Evolutionary conservation across 2,797 vertebrate genomes (phyloP).

Genomic region (Paramormyrops hopkinsi): DNA sequence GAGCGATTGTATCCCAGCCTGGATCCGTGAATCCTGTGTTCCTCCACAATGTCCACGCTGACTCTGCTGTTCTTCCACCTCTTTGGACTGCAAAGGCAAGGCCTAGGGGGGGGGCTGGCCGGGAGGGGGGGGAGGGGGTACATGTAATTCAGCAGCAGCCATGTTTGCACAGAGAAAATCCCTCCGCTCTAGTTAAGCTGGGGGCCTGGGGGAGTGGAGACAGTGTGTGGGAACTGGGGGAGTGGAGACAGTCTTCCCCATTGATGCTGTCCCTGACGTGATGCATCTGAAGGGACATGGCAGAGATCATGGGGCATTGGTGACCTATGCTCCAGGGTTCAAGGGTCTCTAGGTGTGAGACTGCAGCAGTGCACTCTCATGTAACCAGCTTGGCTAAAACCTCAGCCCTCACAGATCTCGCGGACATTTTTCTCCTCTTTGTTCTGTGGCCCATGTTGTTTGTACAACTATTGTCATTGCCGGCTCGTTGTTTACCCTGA

Average conservation of each 20-base stretch:
- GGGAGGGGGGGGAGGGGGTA: background rate
- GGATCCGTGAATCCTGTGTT: slow-evolving; percentile 16
- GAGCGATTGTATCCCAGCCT: background rate
- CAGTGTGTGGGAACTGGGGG: background rate
- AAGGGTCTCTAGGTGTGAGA: slow-evolving; percentile 49
- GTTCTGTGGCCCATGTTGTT: slow-evolving; percentile 25
- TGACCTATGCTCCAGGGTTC: slow-evolving; percentile 35
- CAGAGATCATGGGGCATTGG: slow-evolving; percentile 36
- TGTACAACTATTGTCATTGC: slow-evolving; percentile 35
- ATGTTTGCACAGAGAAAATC: slow-evolving; percentile 64
- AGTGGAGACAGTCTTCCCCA: slow-evolving; percentile 48
- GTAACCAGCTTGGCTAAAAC: slow-evolving; percentile 37
- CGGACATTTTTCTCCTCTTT: background rate
- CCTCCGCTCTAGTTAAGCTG: slow-evolving; percentile 56
- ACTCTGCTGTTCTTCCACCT: slow-evolving; percentile 35
- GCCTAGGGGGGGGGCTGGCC: slow-evolving; percentile 13
- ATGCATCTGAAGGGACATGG: slow-evolving; percentile 50
- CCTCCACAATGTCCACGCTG: slow-evolving; percentile 34
- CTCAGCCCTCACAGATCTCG: background rate
- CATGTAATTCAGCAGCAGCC: slow-evolving; percentile 24
- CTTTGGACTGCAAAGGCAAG: slow-evolving; percentile 2
- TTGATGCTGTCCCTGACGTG: slow-evolving; percentile 53
- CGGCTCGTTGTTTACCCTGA: slow-evolving; percentile 24
- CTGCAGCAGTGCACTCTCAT: slow-evolving; percentile 41
- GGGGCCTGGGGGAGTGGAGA: slow-evolving; percentile 64